Conservation (phyloP, 2,888 invertebrate species). For the Lomographa bimaculata region DNA sequence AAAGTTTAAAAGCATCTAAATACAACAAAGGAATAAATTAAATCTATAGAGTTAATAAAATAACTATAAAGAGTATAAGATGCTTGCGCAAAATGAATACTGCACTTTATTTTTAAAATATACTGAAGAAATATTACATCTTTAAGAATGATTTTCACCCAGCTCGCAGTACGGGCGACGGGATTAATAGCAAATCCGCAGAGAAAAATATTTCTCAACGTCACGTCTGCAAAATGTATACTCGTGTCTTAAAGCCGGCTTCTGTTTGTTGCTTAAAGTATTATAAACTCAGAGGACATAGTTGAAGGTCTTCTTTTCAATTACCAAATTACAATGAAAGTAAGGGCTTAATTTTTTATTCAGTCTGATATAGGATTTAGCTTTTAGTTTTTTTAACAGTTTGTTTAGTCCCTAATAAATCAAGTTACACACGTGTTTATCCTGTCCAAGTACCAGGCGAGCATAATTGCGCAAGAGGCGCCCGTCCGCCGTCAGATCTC, state of each 20-base stretch:
- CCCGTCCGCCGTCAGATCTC: constrained; percentile 74
- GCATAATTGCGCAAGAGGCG: constrained; percentile 63
- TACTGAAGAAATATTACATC: too few species aligned
- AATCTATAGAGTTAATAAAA: too few species aligned
- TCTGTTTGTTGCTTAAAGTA: constrained; percentile 16
- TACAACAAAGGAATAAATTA: too few species aligned
- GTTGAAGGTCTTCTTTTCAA: background rate
- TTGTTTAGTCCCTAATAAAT: constrained; percentile 4
- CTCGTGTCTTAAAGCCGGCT: constrained; percentile 16
- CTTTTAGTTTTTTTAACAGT: too few species aligned
- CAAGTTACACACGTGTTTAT: constrained; percentile 29
- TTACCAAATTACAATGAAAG: too few species aligned
- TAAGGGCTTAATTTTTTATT: too few species aligned
- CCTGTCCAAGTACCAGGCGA: constrained; percentile 51
- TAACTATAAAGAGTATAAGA: too few species aligned
- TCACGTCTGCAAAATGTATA: constrained; percentile 14
- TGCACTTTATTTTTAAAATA: too few species aligned
- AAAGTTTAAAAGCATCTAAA: too few species aligned
- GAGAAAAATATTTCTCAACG: constrained; percentile 23
- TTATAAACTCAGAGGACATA: constrained; percentile 9
- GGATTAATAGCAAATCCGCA: constrained; percentile 21
- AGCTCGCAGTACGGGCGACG: constrained; percentile 1
- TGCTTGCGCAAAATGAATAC: too few species aligned
- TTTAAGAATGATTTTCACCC: background rate
- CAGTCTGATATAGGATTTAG: too few species aligned